Percentiles rank a stretch among this genome's conserved stretches.
Conservation (phyloP, 37 sponge, comb jelly and placozoan genomes). For the Eunapius fragilis region DNA sequence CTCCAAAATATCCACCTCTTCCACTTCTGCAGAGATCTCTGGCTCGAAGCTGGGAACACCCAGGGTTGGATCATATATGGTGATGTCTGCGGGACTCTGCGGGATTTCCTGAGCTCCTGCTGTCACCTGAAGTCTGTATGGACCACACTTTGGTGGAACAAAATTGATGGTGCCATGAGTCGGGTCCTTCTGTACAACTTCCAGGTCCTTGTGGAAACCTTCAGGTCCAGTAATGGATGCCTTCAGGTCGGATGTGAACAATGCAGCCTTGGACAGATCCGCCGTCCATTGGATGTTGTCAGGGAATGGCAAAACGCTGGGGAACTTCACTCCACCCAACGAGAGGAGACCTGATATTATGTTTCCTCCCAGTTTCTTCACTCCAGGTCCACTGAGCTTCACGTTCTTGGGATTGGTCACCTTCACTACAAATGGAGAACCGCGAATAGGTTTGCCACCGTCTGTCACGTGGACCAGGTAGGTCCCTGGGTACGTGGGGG, state of each 20-base stretch:
- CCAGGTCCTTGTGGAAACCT: not conserved
- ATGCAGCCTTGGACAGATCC: not conserved
- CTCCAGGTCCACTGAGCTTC: not conserved
- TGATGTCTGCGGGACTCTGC: not conserved
- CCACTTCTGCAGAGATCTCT: not conserved
- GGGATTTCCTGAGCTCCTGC: not conserved
- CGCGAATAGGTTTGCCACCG: slow-evolving; percentile 21
- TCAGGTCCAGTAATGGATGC: not conserved
- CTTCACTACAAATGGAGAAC: slow-evolving; percentile 28
- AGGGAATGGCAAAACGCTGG: not conserved
- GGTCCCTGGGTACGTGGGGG: not conserved
- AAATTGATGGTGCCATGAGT: not conserved
- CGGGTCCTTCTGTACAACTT: not conserved
- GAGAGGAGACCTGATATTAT: not conserved
- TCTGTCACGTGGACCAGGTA: slow-evolving; percentile 4
- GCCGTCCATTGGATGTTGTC: not conserved
- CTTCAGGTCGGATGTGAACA: not conserved
- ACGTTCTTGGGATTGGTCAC: slow-evolving; percentile 4
- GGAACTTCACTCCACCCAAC: not conserved
- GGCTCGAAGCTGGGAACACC: not conserved
- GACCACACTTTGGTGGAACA: not conserved
- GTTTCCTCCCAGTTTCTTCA: not conserved
- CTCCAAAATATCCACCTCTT: not conserved
- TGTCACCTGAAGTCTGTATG: not conserved
- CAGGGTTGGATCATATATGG: not conserved